These are phyloP conservation scores for Lucifuga dentata DNA, from an alignment of 2,113 vertebrate genomes.

Conservation along the genomic window DNA sequence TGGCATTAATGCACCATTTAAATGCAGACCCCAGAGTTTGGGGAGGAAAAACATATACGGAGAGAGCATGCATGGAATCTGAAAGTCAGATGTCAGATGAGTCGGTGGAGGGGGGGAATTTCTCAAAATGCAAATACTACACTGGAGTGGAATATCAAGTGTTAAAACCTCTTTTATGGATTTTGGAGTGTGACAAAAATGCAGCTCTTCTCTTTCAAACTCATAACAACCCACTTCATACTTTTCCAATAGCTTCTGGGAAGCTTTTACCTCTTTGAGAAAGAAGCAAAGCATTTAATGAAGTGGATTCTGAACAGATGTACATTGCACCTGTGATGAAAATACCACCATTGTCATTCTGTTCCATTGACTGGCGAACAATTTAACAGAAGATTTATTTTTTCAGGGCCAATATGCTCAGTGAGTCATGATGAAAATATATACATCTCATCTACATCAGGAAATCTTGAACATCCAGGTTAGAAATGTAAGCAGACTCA, in stretches of 20 bases:
- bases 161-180: conserved; percentile 53
- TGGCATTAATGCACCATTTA: conserved; percentile 89
- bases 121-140: conserved; percentile 75
- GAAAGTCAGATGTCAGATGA: conserved; percentile 87
- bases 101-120: conserved; percentile 84
- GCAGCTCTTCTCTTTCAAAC: conserved; percentile 31
- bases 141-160: conserved; percentile 69
- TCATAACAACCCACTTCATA: conserved; percentile 48
- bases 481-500: not conserved
- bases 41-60: conserved; percentile 80
- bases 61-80: conserved; percentile 85
- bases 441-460: not conserved
- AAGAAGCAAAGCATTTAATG: conserved; percentile 34
- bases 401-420: not conserved
- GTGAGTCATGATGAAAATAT: not conserved
- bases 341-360: conserved; percentile 4
- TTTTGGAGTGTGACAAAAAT: conserved; percentile 46
- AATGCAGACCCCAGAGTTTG: conserved; percentile 83
- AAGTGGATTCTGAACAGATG: conserved; percentile 53
- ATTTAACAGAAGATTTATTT: conserved; percentile 4
- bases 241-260: conserved; percentile 27
- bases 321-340: conserved; percentile 38
- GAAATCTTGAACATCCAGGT: not conserved
- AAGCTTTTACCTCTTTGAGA: conserved; percentile 17
- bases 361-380: conserved; percentile 1